Conservation (phyloP, 2,888 invertebrate genomes). For the Electrophaes corylata region DNA sequence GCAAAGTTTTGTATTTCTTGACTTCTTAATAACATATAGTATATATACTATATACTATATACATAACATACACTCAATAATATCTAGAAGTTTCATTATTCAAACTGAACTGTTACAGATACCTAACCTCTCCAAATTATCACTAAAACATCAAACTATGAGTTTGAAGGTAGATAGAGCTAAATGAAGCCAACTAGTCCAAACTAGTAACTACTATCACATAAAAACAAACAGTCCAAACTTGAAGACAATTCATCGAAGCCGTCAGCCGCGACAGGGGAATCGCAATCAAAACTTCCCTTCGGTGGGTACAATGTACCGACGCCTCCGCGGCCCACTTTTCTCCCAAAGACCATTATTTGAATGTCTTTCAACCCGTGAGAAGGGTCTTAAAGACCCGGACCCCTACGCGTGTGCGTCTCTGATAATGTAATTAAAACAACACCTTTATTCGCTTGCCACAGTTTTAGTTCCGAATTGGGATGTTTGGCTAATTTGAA, state of each 20-base stretch:
- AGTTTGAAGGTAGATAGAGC: not conserved
- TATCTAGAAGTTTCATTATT: no score
- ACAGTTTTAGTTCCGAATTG: conserved; percentile 25
- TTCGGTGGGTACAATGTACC: conserved; percentile 41
- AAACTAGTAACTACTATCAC: conserved; percentile 33
- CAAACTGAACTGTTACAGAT: not conserved
- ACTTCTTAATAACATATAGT: not conserved
- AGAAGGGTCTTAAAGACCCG: conserved; percentile 71
- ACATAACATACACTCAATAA: not conserved
- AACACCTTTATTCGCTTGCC: conserved; percentile 76
- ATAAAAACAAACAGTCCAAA: conserved; percentile 51
- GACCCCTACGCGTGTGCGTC: conserved; percentile 71
- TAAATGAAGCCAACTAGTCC: conserved; percentile 22
- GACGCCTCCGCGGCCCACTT: conserved; percentile 50
- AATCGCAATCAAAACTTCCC: conserved; percentile 78
- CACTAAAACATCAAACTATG: conserved; percentile 10
- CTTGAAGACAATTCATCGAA: conserved; percentile 62
- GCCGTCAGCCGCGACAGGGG: conserved; percentile 71
- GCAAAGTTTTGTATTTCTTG: not conserved
- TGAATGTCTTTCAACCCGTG: conserved; percentile 82
- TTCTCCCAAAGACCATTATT: conserved; percentile 80
- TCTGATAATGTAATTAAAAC: conserved; percentile 84
- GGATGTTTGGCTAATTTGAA: conserved; percentile 28
- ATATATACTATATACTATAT: no score
- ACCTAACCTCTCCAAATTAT: not conserved